Conservation (phyloP, 1,140 invertebrate species). For the Drosophila sechellia region DNA sequence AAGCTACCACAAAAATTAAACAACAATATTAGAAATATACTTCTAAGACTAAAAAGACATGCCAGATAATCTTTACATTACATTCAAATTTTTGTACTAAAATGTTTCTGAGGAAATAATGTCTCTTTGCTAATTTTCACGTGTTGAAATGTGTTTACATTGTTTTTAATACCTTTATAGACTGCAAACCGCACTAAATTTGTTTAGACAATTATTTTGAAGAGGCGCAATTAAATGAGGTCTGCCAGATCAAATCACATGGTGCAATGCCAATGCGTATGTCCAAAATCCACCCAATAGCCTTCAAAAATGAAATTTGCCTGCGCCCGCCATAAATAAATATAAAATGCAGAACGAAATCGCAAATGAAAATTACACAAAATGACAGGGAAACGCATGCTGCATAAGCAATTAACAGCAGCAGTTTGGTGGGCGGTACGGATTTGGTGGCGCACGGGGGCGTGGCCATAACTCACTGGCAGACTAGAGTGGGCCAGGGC, state of each 20-base stretch:
- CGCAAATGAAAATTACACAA: slow-evolving; percentile 62
- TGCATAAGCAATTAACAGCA: slow-evolving; percentile 79
- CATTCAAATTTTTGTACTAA: background rate
- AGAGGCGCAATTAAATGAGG: slow-evolving; percentile 20
- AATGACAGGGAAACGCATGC: slow-evolving; percentile 57
- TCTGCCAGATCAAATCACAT: slow-evolving; percentile 4
- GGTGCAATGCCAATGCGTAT: background rate
- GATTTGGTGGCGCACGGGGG: slow-evolving; percentile 2
- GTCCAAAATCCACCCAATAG: slow-evolving; percentile 8
- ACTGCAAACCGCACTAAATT: slow-evolving; percentile 17
- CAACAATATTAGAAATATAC: no score
- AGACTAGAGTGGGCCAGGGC: slow-evolving; percentile 32
- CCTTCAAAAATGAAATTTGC: slow-evolving; percentile 31
- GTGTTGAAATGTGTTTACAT: no score
- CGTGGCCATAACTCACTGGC: slow-evolving; percentile 58
- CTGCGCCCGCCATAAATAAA: slow-evolving; percentile 45
- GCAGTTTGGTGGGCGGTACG: slow-evolving; percentile 9
- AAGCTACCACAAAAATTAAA: background rate
- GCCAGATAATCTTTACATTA: no score
- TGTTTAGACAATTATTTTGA: slow-evolving; percentile 30
- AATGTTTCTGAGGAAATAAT: background rate
- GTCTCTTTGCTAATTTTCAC: background rate
- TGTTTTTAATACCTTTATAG: background rate
- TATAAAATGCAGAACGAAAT: slow-evolving; percentile 53
- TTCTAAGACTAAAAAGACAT: background rate